Base-by-base conservation (phyloP, 2,113 vertebrate genomes). In the Oreochromis spilurus region DNA sequence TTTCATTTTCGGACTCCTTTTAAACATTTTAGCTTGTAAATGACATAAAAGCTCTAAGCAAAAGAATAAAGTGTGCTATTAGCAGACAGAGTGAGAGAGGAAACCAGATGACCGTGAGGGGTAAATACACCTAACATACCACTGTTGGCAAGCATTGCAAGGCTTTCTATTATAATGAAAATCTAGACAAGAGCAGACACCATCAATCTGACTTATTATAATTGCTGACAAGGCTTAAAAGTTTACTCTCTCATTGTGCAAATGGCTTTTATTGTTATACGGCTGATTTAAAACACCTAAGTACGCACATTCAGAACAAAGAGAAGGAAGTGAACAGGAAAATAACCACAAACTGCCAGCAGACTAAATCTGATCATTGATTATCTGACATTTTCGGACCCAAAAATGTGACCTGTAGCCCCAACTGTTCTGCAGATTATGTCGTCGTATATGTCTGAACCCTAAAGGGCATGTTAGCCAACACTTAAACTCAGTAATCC, bases 51-150 rank as follows among this genome's bases (percentile, higher is more conserved):
- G 78, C n/a, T 57, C n/a, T 4, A 53, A 34, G 84, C n/a, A 65
- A 79, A 82, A 13, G 14, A 72, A 78, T 53, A 62, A 52, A 86
- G 29, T 70, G 77, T 26, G 36, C 50, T 45, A 72, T 85, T 77
- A 81, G 58, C 45, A 52, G 62, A 13, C 0, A 67, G 34, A 34
- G 81, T 26, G 65, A 67, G 26, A 38, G 40, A 19, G 21, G 17
- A 82, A 80, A 80, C 31, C 36, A 57, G 38, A 48, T 72, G 40
- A 72, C 8, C 3, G 5, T 48, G 40, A 72, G 40, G 67, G 67
- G 67, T 10, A 72, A 72, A 48, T 72, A 36, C 52, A 84, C 14
- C 10, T 53, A 43, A 72, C 48, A 82, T 26, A 43, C 83, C 34
- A 75, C 40, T 65, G 72, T 80, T 62, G 83, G 29, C 52, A 65